These are phyloP conservation scores for Meiosimyza decipiens DNA, from an alignment of 2,888 invertebrate species.

Conservation along the genomic window DNA sequence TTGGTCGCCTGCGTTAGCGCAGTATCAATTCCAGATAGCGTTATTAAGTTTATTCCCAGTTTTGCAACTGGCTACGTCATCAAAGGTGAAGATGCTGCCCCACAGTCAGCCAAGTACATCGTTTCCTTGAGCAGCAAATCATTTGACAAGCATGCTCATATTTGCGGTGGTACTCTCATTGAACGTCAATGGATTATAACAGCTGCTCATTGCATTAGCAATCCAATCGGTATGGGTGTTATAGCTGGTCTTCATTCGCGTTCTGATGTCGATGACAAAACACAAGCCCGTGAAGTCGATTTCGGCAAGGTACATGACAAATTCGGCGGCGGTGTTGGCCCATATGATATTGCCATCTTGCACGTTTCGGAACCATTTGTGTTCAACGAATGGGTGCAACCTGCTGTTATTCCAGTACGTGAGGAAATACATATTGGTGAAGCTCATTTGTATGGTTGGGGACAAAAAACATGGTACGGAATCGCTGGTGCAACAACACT, in stretches of 20 bases:
- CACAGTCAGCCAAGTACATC: conserved; percentile 67
- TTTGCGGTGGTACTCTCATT: conserved; percentile 68
- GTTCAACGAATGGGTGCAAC: conserved; percentile 58
- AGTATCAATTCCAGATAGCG: conserved; percentile 45
- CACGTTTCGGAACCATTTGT: conserved; percentile 54
- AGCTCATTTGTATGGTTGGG: conserved; percentile 67
- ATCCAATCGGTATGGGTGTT: conserved; percentile 54
- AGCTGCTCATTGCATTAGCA: conserved; percentile 61
- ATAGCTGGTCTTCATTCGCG: conserved; percentile 67
- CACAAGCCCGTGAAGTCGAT: conserved; percentile 56
- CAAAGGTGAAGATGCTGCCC: conserved; percentile 62
- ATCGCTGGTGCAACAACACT: conserved; percentile 52
- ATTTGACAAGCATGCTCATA: conserved; percentile 55
- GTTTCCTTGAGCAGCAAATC: conserved; percentile 59
- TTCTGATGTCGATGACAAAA: conserved; percentile 47
- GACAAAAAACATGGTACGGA: conserved; percentile 55
- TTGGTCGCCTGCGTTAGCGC: conserved; percentile 54
- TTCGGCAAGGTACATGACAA: conserved; percentile 58
- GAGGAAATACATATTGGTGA: conserved; percentile 55
- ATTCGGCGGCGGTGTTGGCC: conserved; percentile 64
- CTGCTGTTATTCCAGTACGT: conserved; percentile 61
- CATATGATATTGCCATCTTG: conserved; percentile 71
- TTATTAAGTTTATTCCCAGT: conserved; percentile 52
- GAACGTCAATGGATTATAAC: conserved; percentile 64
- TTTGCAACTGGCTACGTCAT: conserved; percentile 58